Base-by-base conservation (phyloP, 1,140 invertebrate genomes). In the Eumaeus atala region DNA sequence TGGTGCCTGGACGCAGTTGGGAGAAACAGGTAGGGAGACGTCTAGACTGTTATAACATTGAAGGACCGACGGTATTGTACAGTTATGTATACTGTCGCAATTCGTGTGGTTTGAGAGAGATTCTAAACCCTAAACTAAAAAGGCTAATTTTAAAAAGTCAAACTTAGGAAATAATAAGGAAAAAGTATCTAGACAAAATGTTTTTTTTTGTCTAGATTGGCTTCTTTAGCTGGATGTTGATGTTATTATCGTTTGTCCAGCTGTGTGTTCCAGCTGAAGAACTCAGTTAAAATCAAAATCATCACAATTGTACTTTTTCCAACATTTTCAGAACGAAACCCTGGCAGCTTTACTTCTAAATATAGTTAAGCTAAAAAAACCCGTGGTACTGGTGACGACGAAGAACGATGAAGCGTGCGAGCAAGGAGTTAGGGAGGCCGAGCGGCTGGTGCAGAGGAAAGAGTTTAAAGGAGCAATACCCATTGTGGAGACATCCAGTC, bases 381-480 rank as follows among this genome's bases (percentile, higher is more conserved):
- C 98, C 0, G 91, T 99, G 21, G 95, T 99, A 3, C 81, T 99
- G 60, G 96, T 96, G 0, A 98, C 97, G 2, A 97, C 97, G 2
- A 99, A 99, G 89, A 97, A 97, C 79, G 98, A 99, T 78, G 96
- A 97, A 77, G 93, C 94, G 0, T 95, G 94, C 80, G 95, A 97
- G 67, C 89, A 93, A 42, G 97, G 95, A 61, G 91, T 97, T 0
- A 91, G 94, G 47, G 97, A 98, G 84, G 96, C 94, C 0, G 96
- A 98, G 72, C 93, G 93, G 72, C 88, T 99, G 42, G 90, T 97
- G 0, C 92, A 93, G 72, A 90, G 96, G 21, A 98, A 97, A 82
- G 97, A 99, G 82, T 97, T 96, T 74, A 97, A 96, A 77, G 92
- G 93, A 56, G 89, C 90, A 61, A 95, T 99, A 65, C 92, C 95